phyloP scores from a whole-genome alignment of 30 jellyfish, hydroid and myxozoan genomes.

The Cassiopea andromeda region DNA sequence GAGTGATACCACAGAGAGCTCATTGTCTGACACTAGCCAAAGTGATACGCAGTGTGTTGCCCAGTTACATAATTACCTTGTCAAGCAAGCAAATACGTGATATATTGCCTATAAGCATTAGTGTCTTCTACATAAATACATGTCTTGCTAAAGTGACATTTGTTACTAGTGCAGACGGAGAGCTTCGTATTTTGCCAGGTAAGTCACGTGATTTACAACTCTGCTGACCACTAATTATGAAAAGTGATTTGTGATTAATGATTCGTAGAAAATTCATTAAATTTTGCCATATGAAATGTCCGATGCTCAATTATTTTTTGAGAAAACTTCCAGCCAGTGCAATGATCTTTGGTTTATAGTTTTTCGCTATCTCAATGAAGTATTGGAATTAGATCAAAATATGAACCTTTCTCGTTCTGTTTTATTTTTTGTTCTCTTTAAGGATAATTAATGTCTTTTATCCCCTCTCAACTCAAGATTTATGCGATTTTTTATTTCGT shows the following conservation, averaged over 20 bases:
- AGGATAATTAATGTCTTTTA: too few relatives aligned
- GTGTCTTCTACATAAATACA: conserved; percentile 81
- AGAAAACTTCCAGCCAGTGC: too few relatives aligned
- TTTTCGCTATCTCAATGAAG: too few relatives aligned
- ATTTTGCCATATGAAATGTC: too few relatives aligned
- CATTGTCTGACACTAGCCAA: conserved; percentile 80
- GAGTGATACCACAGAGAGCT: conserved; percentile 76
- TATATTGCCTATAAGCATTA: conserved; percentile 60
- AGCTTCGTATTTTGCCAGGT: conserved; percentile 78
- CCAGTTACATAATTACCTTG: conserved; percentile 60
- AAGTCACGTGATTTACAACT: not conserved
- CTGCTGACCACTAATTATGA: not conserved
- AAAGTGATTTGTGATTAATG: not conserved
- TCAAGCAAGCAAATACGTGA: conserved; percentile 59
- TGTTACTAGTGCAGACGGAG: conserved; percentile 89
- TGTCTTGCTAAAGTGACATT: conserved; percentile 85
- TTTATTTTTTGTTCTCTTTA: too few relatives aligned
- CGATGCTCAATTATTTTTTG: too few relatives aligned
- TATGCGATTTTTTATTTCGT: too few relatives aligned
- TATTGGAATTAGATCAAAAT: too few relatives aligned
- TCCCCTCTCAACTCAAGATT: too few relatives aligned
- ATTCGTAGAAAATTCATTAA: too few relatives aligned
- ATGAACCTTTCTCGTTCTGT: too few relatives aligned
- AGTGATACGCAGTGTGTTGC: conserved; percentile 72
- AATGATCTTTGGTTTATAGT: too few relatives aligned